phyloP scores from a whole-genome alignment of 1,140 invertebrate genomes.

The Drosophila ogumai region DNA sequence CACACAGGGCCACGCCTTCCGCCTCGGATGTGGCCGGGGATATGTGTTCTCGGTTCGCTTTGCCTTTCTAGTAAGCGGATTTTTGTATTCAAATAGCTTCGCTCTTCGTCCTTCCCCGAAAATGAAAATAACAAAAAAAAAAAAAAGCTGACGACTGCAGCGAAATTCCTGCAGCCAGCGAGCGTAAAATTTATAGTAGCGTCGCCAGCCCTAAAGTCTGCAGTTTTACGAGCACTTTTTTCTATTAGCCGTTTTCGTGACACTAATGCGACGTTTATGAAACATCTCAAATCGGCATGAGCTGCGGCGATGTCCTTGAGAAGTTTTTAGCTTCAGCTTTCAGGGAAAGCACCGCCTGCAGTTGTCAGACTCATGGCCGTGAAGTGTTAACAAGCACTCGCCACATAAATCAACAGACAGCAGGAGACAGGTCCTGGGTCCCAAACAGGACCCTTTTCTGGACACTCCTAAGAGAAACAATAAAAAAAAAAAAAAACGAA shows the following conservation, averaged over 20 bases:
- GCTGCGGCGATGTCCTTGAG: slow-evolving; percentile 14
- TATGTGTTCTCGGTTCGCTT: slow-evolving; percentile 48
- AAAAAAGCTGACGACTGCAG: slow-evolving; percentile 71
- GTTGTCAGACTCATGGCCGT: slow-evolving; percentile 51
- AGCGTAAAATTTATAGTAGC: slow-evolving; percentile 42
- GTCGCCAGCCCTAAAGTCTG: slow-evolving; percentile 68
- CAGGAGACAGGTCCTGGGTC: slow-evolving; percentile 3
- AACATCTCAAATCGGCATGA: slow-evolving; percentile 57
- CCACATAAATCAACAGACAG: slow-evolving; percentile 64
- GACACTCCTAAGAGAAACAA: slow-evolving; percentile 15
- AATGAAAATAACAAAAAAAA: slow-evolving; percentile 19
- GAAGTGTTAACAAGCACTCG: slow-evolving; percentile 65
- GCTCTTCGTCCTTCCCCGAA: slow-evolving; percentile 14
- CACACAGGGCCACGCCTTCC: slow-evolving; percentile 37
- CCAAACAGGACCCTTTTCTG: slow-evolving; percentile 35
- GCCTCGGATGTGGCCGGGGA: slow-evolving; percentile 49
- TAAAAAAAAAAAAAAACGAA: slow-evolving; percentile 18
- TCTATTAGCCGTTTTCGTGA: slow-evolving; percentile 55
- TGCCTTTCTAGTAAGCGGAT: slow-evolving; percentile 66
- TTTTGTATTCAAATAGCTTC: slow-evolving; percentile 72
- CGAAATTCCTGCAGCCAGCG: slow-evolving; percentile 44
- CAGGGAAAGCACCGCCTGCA: slow-evolving; percentile 51
- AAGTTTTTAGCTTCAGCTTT: slow-evolving; percentile 26
- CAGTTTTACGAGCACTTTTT: slow-evolving; percentile 68
- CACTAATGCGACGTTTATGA: slow-evolving; percentile 81